phyloP scores from a whole-genome alignment of 2,113 vertebrate genomes.

The Hylia prasina region DNA sequence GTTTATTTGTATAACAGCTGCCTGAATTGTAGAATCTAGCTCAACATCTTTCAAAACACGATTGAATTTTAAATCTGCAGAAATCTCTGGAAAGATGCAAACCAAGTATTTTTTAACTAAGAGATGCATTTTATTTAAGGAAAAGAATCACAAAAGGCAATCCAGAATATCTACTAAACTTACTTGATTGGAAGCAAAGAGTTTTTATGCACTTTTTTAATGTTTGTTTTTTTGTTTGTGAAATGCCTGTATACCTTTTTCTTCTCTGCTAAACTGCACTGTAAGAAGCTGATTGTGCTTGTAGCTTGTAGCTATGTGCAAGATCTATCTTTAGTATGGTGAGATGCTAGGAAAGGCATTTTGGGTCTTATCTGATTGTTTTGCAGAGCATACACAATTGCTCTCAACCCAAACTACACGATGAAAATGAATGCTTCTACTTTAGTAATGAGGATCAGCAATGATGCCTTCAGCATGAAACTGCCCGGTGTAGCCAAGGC shows the following conservation, averaged over 20 bases:
- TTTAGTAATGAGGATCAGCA: constrained; percentile 8
- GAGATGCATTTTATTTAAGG: background rate
- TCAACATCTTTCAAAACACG: background rate
- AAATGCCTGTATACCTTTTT: background rate
- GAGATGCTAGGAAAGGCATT: background rate
- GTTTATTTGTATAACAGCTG: background rate
- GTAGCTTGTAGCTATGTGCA: background rate
- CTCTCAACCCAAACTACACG: background rate
- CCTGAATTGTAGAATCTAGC: background rate
- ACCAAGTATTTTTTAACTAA: background rate
- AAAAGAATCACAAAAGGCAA: background rate
- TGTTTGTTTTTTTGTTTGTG: background rate
- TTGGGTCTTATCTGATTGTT: constrained; percentile 7
- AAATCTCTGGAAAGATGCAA: background rate
- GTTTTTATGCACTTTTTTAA: background rate
- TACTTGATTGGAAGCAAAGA: background rate
- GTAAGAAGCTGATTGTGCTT: background rate
- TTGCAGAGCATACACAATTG: background rate
- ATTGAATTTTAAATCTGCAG: background rate
- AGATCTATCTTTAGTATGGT: background rate
- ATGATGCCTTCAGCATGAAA: constrained; percentile 16
- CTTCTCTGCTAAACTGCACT: background rate
- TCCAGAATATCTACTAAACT: background rate
- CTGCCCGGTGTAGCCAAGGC: background rate
- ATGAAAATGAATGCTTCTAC: background rate